These are phyloP conservation scores for Tribolium castaneum DNA, from an alignment of 1,140 invertebrate species.

Conservation along the genomic window DNA sequence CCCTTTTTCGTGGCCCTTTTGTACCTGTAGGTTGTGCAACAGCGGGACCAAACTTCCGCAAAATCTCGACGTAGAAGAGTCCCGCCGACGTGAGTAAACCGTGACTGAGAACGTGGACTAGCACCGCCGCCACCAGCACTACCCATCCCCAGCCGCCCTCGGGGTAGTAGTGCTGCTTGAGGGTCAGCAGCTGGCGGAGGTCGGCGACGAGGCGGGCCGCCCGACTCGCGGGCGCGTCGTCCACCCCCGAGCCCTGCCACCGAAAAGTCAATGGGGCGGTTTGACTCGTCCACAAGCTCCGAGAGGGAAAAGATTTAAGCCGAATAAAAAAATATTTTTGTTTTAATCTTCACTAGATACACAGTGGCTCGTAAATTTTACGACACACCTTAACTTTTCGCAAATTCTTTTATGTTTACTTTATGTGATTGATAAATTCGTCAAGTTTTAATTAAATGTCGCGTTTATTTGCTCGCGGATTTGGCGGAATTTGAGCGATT, in stretches of 20 bases:
- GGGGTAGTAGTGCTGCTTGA: slow-evolving; percentile 79
- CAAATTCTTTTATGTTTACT: not conserved
- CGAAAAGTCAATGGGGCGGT: not conserved
- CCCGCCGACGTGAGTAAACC: slow-evolving; percentile 73
- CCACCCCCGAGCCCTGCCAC: slow-evolving; percentile 57
- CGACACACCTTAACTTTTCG: too few species aligned
- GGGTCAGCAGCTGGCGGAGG: slow-evolving; percentile 69
- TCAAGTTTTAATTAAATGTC: not conserved
- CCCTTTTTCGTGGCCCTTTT: not conserved
- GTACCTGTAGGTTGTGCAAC: slow-evolving; percentile 68
- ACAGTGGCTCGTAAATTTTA: too few species aligned
- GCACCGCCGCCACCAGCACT: slow-evolving; percentile 70
- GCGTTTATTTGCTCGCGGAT: not conserved
- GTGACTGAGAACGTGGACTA: slow-evolving; percentile 72
- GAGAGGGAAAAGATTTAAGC: not conserved
- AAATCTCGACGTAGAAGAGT: slow-evolving; percentile 67
- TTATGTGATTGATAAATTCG: not conserved
- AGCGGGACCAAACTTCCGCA: slow-evolving; percentile 66
- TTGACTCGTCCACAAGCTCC: not conserved
- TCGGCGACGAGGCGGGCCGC: slow-evolving; percentile 65
- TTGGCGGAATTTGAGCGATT: not conserved
- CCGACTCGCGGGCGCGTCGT: slow-evolving; percentile 58
- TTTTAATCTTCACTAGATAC: not conserved
- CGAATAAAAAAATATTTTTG: not conserved
- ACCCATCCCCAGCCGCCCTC: slow-evolving; percentile 83